Conservation (phyloP, 2,888 invertebrate species). For the Malacosoma neustria region DNA sequence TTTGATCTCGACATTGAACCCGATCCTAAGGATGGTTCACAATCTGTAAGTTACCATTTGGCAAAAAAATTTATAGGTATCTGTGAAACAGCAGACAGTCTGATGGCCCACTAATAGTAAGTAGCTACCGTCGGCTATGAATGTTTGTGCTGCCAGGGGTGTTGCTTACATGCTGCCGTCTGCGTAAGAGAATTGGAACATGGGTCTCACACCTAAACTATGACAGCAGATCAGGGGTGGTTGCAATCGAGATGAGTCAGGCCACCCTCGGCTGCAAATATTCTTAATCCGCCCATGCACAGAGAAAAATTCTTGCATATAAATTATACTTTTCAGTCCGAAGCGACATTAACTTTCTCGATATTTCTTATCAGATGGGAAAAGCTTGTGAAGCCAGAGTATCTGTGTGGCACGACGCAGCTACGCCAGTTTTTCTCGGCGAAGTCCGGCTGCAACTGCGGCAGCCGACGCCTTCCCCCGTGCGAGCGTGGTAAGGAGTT, state of each 20-base stretch:
- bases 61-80: background rate
- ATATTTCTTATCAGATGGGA: slow-evolving; percentile 56
- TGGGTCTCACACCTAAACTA: too few relatives aligned
- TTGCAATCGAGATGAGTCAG: too few relatives aligned
- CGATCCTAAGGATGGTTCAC: slow-evolving; percentile 70
- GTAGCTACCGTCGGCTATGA: background rate
- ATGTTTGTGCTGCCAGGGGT: slow-evolving; percentile 3
- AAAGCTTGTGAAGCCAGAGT: slow-evolving; percentile 88
- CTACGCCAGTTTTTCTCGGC: slow-evolving; percentile 90
- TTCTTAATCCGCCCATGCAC: too few relatives aligned
- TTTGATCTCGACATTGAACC: slow-evolving; percentile 80
- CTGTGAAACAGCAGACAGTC: background rate
- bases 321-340: too few relatives aligned
- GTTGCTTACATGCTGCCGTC: too few relatives aligned
- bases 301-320: too few relatives aligned
- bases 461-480: slow-evolving; percentile 70
- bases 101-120: background rate
- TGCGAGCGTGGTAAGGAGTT: slow-evolving; percentile 82
- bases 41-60: slow-evolving; percentile 54
- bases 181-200: too few relatives aligned
- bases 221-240: too few relatives aligned
- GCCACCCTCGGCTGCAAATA: too few relatives aligned
- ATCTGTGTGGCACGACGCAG: slow-evolving; percentile 90
- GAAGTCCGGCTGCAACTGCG: slow-evolving; percentile 88
- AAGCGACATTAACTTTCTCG: too few relatives aligned